Evolutionary conservation across 1,140 invertebrate species (phyloP), one percentile per base, ranked within the genome.

Genomic region (Neomicropteryx cornuta): DNA sequence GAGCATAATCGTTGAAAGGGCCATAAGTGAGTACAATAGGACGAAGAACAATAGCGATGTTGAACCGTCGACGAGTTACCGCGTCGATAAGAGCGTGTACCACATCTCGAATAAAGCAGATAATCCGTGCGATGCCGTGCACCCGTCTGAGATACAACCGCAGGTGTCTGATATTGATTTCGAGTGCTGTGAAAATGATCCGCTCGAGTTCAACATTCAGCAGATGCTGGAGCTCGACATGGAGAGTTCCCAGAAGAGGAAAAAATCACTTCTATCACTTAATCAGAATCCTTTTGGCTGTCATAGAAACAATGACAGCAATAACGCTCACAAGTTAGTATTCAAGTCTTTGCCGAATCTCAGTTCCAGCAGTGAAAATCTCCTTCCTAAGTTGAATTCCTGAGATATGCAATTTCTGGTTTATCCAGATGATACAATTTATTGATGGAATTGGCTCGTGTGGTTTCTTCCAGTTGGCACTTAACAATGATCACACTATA

Each of bases 321-420:
- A 8, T 27, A 41, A 45, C 20, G 32, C 33, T 16, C 43, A 48
- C 35, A 39, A 35, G 33, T 43, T 38, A 37, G 67, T 55, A 44
- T 70, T 70, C 47, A 71, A 71, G 50, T 77, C 75, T 47, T 64
- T 78, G 60, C 76, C 75, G 58, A 77, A 77, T 64, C 62, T 78
- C 55, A 75, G 71, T 60, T 71, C 74, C 46, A 72, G 68, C 54
- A 71, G 72, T 56, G 75, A 77, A 55, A 71, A 65, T 49, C 62
- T 77, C 43, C 72, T 74, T 36, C 80, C 10, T 13, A 42, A 10
- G 35, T 42, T 43, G 42, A 36, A 23, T 24, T 36, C 36, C 13
- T 47, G 20, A 40, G 21, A 34, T 21, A 39, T 24, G 33, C 34
- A 41, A 37, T 43, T 53, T 13, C 41, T 46, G 40, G 56, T 63